These are phyloP conservation scores for Kradibia gibbosae DNA, from an alignment of 1,140 invertebrate species.

Conservation along the genomic window DNA sequence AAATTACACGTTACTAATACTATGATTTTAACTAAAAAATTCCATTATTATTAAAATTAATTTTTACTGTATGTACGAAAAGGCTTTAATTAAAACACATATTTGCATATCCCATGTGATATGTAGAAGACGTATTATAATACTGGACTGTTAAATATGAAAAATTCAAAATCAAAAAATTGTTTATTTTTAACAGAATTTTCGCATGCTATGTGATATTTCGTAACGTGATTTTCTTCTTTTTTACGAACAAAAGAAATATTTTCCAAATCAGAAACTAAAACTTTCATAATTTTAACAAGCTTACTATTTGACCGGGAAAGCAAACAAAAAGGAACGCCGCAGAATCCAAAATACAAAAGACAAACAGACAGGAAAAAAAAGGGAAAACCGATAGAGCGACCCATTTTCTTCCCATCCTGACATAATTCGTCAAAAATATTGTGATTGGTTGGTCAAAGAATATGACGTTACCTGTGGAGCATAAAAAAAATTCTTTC, in stretches of 20 bases:
- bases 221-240: constrained; percentile 17
- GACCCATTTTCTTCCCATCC: constrained; percentile 49
- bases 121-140: no score
- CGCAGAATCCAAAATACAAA: constrained; percentile 39
- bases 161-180: not conserved
- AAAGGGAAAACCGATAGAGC: constrained; percentile 50
- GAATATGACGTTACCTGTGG: constrained; percentile 69
- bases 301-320: constrained; percentile 30
- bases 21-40: no score
- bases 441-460: constrained; percentile 71
- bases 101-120: no score
- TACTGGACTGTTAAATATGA: not conserved
- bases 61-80: no score
- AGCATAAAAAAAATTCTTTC: constrained; percentile 42
- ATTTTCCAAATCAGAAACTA: constrained; percentile 45
- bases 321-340: constrained; percentile 40
- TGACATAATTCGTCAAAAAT: constrained; percentile 73
- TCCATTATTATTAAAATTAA: no score
- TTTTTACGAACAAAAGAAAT: constrained; percentile 21
- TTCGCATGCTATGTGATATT: not conserved
- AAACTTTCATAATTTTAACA: constrained; percentile 50
- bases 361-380: constrained; percentile 46
- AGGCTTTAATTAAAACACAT: no score
- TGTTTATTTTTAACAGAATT: not conserved
- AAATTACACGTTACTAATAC: no score